phyloP scores from a whole-genome alignment of 2,113 vertebrate species.

The Geothlypis trichas region DNA sequence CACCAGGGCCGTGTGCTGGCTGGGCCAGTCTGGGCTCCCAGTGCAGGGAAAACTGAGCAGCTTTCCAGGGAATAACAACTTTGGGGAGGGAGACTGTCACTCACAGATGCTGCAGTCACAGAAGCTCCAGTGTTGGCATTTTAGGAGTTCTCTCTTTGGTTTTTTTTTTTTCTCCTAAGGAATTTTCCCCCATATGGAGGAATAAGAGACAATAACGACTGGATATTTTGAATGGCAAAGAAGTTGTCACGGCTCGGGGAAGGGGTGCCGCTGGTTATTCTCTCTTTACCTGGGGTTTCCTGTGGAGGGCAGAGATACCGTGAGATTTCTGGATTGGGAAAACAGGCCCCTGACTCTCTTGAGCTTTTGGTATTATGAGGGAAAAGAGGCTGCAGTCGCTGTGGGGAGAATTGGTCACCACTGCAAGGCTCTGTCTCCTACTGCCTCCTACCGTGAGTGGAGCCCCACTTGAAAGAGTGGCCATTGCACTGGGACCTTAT shows the following conservation, averaged over 20 bases:
- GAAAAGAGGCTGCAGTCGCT: fast-evolving
- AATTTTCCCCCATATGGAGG: no score
- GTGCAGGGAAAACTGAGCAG: background rate
- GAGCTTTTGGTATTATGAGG: no score
- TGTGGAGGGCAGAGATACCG: background rate
- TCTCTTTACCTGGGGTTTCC: background rate
- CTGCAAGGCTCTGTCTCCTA: background rate
- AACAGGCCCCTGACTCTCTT: background rate
- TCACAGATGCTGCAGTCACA: background rate
- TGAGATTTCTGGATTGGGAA: background rate
- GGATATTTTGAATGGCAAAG: background rate
- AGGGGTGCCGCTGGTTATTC: background rate
- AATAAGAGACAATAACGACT: background rate
- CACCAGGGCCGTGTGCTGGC: fast-evolving
- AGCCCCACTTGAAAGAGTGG: background rate
- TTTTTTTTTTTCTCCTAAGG: background rate
- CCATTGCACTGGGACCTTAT: background rate
- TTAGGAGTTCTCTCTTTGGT: background rate
- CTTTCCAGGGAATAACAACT: background rate
- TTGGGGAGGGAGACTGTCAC: background rate
- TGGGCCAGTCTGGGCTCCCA: background rate
- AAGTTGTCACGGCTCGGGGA: background rate
- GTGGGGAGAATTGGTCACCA: background rate
- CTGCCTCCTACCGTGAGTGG: background rate
- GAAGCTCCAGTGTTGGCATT: background rate